Percentiles rank a stretch among this genome's conserved stretches.
These are phyloP conservation scores for Sorex araneus DNA, from an alignment of 2,113 vertebrate species.

Conservation along the genomic window DNA sequence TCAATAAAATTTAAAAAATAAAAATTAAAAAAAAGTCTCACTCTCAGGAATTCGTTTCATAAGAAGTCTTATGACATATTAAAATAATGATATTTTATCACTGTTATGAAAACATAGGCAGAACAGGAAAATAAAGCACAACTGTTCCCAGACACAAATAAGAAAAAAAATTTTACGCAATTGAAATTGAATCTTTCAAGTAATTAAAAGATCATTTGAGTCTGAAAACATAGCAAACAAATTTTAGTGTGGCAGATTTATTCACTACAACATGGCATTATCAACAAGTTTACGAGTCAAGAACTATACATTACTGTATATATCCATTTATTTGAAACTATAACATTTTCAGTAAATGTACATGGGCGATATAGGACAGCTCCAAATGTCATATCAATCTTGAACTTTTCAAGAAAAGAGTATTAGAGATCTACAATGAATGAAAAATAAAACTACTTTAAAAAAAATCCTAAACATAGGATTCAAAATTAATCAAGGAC, in stretches of 20 bases:
- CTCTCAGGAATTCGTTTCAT: constrained; percentile 21
- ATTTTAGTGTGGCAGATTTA: constrained; percentile 16
- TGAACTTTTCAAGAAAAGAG: constrained; percentile 12
- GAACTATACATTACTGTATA: background rate
- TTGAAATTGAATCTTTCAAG: constrained; percentile 37
- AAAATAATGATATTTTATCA: constrained; percentile 25
- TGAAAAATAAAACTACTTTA: background rate
- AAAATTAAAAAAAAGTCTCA: no score
- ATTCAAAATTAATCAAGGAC: constrained; percentile 6
- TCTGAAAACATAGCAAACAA: constrained; percentile 61
- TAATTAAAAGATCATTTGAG: constrained; percentile 60
- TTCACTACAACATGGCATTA: background rate
- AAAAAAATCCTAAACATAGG: background rate
- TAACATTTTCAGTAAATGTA: constrained; percentile 35
- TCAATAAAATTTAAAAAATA: no score
- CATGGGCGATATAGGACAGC: constrained; percentile 9
- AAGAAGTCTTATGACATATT: background rate
- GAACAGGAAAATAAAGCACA: constrained; percentile 15
- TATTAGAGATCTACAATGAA: background rate
- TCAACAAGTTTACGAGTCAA: background rate
- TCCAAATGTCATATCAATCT: background rate
- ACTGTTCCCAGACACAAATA: constrained; percentile 10
- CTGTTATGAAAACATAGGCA: background rate
- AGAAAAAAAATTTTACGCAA: background rate
- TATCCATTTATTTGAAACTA: constrained; percentile 55